Conservation (phyloP, 2,797 vertebrate species). For the Choloepus didactylus region DNA sequence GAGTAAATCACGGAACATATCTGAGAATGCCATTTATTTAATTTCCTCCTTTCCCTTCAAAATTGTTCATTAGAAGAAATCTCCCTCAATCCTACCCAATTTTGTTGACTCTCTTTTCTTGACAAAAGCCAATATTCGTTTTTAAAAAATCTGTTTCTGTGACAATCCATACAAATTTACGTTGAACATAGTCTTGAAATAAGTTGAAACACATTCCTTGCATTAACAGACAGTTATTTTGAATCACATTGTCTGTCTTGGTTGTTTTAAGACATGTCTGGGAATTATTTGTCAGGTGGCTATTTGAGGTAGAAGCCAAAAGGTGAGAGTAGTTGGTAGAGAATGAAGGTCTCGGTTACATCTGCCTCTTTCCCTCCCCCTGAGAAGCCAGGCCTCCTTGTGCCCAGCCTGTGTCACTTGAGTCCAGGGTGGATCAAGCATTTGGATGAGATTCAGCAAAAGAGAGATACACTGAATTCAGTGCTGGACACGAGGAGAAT, state of each 20-base stretch:
- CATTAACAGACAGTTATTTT: neutral
- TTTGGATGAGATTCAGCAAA: neutral
- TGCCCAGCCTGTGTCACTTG: fast-evolving
- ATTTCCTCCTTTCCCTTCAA: neutral
- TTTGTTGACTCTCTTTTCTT: slow-evolving; percentile 48
- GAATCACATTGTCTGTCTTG: neutral
- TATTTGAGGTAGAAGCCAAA: neutral
- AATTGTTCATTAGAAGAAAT: slow-evolving; percentile 29
- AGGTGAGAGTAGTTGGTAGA: neutral
- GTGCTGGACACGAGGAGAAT: neutral
- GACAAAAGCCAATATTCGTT: slow-evolving; percentile 20
- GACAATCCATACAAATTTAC: neutral
- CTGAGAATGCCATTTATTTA: slow-evolving; percentile 4
- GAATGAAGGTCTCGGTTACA: neutral
- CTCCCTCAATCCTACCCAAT: neutral
- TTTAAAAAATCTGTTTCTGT: slow-evolving; percentile 26
- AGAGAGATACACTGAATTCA: neutral
- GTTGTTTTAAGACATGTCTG: neutral
- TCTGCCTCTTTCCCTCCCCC: fast-evolving
- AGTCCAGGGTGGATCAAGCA: neutral
- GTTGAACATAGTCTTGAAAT: neutral
- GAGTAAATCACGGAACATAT: neutral
- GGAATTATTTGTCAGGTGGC: neutral
- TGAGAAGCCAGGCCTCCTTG: neutral
- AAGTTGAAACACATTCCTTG: neutral